Percentiles rank a stretch among this genome's conserved stretches.
Evolutionary conservation across 2,797 vertebrate species (phyloP).

Genomic region (Morus bassanus): DNA sequence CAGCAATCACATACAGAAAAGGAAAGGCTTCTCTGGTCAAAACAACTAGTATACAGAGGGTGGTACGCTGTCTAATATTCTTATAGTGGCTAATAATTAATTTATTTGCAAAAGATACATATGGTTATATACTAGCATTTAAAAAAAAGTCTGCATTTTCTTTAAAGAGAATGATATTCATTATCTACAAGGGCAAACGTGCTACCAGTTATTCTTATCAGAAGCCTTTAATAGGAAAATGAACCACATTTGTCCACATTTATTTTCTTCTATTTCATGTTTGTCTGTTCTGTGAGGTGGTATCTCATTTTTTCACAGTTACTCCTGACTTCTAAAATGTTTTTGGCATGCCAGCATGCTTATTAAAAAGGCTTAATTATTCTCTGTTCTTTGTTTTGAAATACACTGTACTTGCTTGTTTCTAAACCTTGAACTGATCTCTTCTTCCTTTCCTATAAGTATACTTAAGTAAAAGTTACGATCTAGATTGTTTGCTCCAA

Average conservation of each 20-base stretch:
- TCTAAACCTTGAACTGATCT: slow-evolving; percentile 16
- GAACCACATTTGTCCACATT: neutral
- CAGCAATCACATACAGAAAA: neutral
- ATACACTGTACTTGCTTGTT: neutral
- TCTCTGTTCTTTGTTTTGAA: neutral
- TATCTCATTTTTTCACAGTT: neutral
- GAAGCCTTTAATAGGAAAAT: neutral
- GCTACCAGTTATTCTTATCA: neutral
- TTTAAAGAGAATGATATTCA: neutral
- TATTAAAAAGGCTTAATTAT: neutral
- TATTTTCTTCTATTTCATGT: neutral
- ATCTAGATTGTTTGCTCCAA: slow-evolving; percentile 16
- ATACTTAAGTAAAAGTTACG: slow-evolving; percentile 30
- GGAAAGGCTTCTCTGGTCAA: neutral
- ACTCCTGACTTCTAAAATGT: neutral
- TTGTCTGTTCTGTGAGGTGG: neutral
- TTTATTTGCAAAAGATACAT: neutral
- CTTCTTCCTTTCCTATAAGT: slow-evolving; percentile 16
- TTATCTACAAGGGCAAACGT: neutral
- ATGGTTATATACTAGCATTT: neutral
- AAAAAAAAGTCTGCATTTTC: neutral
- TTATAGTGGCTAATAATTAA: neutral
- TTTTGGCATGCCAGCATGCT: neutral
- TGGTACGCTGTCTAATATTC: neutral
- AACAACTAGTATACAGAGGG: neutral